Conservation (phyloP, 2,113 vertebrate species). For the Saiga tatarica region DNA sequence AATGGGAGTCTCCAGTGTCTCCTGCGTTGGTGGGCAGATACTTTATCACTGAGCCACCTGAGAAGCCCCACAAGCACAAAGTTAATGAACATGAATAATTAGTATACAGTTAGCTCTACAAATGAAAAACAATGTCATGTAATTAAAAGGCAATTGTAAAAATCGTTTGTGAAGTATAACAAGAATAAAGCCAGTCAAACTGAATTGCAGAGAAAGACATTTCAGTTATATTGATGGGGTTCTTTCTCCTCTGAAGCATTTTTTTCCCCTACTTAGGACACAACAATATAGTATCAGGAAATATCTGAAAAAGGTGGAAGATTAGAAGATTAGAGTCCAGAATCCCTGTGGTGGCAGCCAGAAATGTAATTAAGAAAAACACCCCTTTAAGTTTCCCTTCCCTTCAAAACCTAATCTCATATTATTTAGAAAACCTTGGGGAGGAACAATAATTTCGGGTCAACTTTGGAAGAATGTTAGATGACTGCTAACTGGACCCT, state of each 20-base stretch:
- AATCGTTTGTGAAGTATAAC: neutral
- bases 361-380: slow-evolving; percentile 63
- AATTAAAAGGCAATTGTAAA: slow-evolving; percentile 27
- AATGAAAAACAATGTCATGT: slow-evolving; percentile 24
- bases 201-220: slow-evolving; percentile 28
- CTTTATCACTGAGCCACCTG: neutral
- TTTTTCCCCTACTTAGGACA: slow-evolving; percentile 2
- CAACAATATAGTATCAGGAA: slow-evolving; percentile 28
- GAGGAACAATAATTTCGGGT: slow-evolving; percentile 51
- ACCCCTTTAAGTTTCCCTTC: slow-evolving; percentile 64
- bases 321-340: slow-evolving; percentile 57
- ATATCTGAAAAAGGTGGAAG: slow-evolving; percentile 49
- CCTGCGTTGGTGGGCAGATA: neutral
- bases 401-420: slow-evolving; percentile 63
- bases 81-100: neutral
- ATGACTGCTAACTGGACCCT: slow-evolving; percentile 19
- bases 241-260: neutral
- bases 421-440: neutral
- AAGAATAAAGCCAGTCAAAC: slow-evolving; percentile 11
- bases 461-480: slow-evolving; percentile 40
- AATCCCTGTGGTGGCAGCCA: neutral
- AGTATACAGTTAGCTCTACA: neutral
- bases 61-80: neutral
- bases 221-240: neutral
- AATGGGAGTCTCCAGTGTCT: neutral